phyloP scores from a whole-genome alignment of 2,113 vertebrate species.

The Heterotis niloticus region DNA sequence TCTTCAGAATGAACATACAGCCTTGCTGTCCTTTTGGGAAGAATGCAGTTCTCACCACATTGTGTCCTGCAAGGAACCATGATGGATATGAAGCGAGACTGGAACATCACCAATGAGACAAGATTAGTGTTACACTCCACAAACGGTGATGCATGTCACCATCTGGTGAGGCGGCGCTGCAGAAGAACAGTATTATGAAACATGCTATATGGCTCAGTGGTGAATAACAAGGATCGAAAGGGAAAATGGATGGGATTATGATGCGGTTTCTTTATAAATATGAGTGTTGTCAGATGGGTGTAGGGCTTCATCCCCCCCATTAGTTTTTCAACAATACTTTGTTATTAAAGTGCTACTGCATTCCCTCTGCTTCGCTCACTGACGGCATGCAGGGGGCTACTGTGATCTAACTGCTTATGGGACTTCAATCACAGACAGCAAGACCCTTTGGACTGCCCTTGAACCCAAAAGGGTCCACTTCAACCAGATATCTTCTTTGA shows the following conservation, averaged over 20 bases:
- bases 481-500: background rate
- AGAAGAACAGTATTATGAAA: constrained; percentile 35
- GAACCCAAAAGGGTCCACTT: background rate
- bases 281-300: background rate
- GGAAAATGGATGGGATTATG: constrained; percentile 18
- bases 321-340: background rate
- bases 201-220: constrained; percentile 31
- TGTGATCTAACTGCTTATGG: background rate
- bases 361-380: background rate
- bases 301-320: background rate
- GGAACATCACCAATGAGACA: constrained; percentile 22
- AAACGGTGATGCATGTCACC: constrained; percentile 29
- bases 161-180: constrained; percentile 28
- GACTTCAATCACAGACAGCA: background rate
- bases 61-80: background rate
- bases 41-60: background rate
- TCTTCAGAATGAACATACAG: background rate
- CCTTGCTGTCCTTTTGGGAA: background rate
- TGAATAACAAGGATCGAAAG: constrained; percentile 40
- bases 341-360: background rate
- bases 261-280: background rate
- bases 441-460: background rate
- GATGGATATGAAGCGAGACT: background rate
- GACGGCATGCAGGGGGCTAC: background rate
- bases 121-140: constrained; percentile 30